Evolutionary conservation across 2,113 vertebrate genomes (phyloP), one percentile per base, ranked within the genome.

Genomic region (Eclectus roratus): DNA sequence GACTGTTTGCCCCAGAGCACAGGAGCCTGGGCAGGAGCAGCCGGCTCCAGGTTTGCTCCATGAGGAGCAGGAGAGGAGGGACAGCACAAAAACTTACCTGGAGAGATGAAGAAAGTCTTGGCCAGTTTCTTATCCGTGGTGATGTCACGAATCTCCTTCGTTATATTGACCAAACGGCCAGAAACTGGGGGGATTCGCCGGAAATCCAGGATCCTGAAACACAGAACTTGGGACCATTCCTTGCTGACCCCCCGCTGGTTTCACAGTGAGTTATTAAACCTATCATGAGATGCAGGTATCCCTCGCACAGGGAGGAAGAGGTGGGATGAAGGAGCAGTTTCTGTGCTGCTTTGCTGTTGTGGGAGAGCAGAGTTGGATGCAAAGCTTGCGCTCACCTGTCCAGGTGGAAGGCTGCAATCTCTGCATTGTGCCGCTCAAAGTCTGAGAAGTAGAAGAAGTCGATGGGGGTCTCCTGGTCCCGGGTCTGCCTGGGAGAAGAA

Each of bases 391-490:
- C 60, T 91, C 97, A 99, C 98, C 98, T 98, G 98, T 99, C 98
- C 80, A 98, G 94, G 82, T 99, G 98, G 88, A 99, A 99, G 47
- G 98, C 98, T 78, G 97, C 97, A 4, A 98, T 98, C 96, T 99
- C 98, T 13, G 98, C 98, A 28, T 98, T 98, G 95, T 99, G 99
- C 61, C 98, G 97, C 92, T 99, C 98, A 78, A 99, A 99, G 96
- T 99, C 98, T 1, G 99, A 99, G 97, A 99, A 99, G 93, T 98
- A 99, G 95, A 98, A 99, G 44, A 99, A 98, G 92, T 99, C 98
- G 20, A 93, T 86, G 44, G 98, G 97, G 6, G 98, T 98, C 95
- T 99, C 99, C 47, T 98, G 98, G 46, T 98, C 93, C 78, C 98
- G 96, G 31, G 98, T 97, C 94, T 98, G 98, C 92, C 98, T 98